Evolutionary conservation across 2,113 vertebrate species (phyloP).

Genomic region (Cryptotis parvus): DNA sequence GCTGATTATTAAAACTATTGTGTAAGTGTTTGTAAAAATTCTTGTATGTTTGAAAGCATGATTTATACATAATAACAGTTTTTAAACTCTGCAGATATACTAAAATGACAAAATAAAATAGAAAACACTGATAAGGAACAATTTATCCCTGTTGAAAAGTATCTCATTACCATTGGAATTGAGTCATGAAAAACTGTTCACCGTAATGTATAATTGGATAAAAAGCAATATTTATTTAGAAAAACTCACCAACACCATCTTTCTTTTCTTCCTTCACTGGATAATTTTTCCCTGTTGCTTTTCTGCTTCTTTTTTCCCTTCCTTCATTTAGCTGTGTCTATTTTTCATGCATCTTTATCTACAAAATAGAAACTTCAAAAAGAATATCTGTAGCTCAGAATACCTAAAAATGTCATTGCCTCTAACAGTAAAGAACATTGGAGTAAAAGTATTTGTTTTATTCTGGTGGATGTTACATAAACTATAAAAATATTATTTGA

Average conservation of each 20-base stretch:
- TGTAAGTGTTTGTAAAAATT: not conserved
- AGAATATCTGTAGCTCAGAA: not conserved
- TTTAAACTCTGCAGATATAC: constrained; percentile 14
- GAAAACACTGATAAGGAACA: not conserved
- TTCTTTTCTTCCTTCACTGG: not conserved
- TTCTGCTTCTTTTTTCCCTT: not conserved
- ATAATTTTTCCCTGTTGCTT: not conserved
- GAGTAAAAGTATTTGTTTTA: not conserved
- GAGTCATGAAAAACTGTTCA: not conserved
- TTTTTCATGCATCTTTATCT: not conserved
- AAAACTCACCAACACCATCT: no score
- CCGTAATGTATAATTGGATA: not conserved
- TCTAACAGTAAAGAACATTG: not conserved
- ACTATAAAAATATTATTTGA: not conserved
- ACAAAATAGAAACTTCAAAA: not conserved
- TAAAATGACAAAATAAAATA: constrained; percentile 7
- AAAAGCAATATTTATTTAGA: not conserved
- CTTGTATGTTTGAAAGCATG: not conserved
- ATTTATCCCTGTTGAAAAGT: not conserved
- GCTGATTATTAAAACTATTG: not conserved
- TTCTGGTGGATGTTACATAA: not conserved
- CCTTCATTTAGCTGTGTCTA: not conserved
- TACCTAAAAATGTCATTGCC: not conserved
- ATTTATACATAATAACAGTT: not conserved
- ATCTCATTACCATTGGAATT: not conserved